Conservation (phyloP, 2,888 invertebrate species). For the Heterodera filipjevi region DNA sequence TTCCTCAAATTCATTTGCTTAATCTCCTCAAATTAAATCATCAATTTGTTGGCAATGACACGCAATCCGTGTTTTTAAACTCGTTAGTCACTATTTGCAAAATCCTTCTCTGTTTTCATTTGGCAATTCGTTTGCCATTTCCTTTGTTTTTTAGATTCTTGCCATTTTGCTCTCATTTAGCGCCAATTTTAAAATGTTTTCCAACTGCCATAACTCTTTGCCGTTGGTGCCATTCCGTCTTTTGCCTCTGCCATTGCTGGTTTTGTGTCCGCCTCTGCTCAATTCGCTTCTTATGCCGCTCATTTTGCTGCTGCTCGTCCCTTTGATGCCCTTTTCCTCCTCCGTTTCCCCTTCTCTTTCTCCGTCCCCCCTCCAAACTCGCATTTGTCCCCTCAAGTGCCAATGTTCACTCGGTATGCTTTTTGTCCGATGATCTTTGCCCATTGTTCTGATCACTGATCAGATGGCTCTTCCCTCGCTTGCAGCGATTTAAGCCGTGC, state of each 20-base stretch:
- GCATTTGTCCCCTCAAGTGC: slow-evolving; percentile 28
- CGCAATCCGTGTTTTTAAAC: not conserved
- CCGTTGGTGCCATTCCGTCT: not conserved
- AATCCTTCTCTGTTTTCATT: too few species aligned
- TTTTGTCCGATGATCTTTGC: not conserved
- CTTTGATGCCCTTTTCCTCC: not conserved
- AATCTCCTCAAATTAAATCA: not conserved
- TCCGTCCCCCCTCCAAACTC: not conserved
- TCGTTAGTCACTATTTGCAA: too few species aligned
- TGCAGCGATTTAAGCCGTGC: slow-evolving; percentile 14
- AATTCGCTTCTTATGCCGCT: not conserved
- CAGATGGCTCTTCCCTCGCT: slow-evolving; percentile 18
- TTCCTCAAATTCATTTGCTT: not conserved
- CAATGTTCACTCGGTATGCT: slow-evolving; percentile 18
- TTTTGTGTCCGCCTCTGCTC: not conserved
- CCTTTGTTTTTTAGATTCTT: not conserved
- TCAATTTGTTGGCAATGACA: not conserved
- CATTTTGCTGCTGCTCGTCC: not conserved
- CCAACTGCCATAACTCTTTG: slow-evolving; percentile 3
- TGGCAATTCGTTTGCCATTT: too few species aligned
- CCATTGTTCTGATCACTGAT: not conserved
- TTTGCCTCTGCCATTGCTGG: not conserved
- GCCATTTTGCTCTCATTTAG: not conserved
- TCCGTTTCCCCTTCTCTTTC: not conserved
- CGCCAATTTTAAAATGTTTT: not conserved